Evolutionary conservation across 1,140 invertebrate species (phyloP).

Genomic region (Leucophenga varia): DNA sequence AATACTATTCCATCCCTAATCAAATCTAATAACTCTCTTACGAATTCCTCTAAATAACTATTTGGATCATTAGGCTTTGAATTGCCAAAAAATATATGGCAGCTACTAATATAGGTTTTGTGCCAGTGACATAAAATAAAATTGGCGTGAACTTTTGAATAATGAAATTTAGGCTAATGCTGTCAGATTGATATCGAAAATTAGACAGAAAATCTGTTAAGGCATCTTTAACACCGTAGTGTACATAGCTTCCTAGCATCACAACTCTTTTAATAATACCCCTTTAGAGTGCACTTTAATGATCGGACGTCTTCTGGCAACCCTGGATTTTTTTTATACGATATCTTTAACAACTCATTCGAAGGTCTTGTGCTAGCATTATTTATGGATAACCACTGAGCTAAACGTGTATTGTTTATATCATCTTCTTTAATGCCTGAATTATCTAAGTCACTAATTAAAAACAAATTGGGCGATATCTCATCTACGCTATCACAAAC

Average conservation of each 20-base stretch:
- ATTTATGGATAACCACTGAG: background rate
- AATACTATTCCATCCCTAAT: background rate
- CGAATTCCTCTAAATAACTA: background rate
- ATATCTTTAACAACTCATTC: conserved; percentile 1
- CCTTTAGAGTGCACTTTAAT: background rate
- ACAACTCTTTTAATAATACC: background rate
- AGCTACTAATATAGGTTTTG: background rate
- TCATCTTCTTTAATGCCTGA: too few relatives aligned
- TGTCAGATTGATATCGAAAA: background rate
- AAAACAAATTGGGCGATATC: too few relatives aligned
- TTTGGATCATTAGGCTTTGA: conserved; percentile 1
- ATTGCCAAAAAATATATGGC: background rate
- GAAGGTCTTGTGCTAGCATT: background rate
- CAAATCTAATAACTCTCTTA: background rate
- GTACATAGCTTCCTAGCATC: background rate
- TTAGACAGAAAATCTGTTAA: background rate
- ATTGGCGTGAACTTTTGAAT: background rate
- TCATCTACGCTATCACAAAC: too few relatives aligned
- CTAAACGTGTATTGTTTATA: conserved; percentile 1
- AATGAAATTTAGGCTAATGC: background rate
- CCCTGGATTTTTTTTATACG: background rate
- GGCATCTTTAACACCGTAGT: conserved; percentile 4
- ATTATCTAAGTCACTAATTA: too few relatives aligned
- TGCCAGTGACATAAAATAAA: background rate
- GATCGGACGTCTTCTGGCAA: background rate